phyloP scores from a whole-genome alignment of 2,113 vertebrate species.

The Polyodon spathula region DNA sequence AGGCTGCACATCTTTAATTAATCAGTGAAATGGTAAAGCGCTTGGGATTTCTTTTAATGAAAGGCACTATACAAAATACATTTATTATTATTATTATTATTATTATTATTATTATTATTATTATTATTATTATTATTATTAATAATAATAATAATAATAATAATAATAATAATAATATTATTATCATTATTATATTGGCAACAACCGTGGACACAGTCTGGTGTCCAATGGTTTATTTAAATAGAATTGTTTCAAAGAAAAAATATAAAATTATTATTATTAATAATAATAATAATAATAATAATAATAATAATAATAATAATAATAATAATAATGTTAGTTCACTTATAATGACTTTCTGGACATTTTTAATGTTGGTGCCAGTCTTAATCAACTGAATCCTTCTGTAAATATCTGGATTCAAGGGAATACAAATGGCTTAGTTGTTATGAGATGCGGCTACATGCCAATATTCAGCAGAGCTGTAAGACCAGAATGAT shows the following conservation, averaged over 20 bases:
- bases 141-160: neutral
- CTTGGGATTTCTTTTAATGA: constrained; percentile 20
- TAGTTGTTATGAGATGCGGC: neutral
- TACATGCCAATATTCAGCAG: neutral
- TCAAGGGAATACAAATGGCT: neutral
- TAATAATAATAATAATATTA: neutral
- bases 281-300: too few species aligned
- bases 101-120: too few species aligned
- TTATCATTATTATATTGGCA: too few species aligned
- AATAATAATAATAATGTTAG: neutral
- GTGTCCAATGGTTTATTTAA: too few species aligned
- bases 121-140: too few species aligned
- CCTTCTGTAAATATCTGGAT: neutral
- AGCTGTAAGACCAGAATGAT: neutral
- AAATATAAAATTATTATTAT: too few species aligned
- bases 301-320: too few species aligned
- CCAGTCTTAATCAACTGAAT: neutral
- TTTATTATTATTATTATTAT: too few species aligned
- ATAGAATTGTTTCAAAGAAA: too few species aligned
- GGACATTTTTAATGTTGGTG: too few species aligned
- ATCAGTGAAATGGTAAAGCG: constrained; percentile 36
- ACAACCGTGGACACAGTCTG: too few species aligned
- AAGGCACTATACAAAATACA: too few species aligned
- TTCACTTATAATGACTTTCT: constrained; percentile 10
- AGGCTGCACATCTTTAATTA: constrained; percentile 52